A percentile compares a stretch with the other conserved stretches of the same genome.
Conservation (phyloP, 2,888 invertebrate genomes). For the Epinotia ramella region DNA sequence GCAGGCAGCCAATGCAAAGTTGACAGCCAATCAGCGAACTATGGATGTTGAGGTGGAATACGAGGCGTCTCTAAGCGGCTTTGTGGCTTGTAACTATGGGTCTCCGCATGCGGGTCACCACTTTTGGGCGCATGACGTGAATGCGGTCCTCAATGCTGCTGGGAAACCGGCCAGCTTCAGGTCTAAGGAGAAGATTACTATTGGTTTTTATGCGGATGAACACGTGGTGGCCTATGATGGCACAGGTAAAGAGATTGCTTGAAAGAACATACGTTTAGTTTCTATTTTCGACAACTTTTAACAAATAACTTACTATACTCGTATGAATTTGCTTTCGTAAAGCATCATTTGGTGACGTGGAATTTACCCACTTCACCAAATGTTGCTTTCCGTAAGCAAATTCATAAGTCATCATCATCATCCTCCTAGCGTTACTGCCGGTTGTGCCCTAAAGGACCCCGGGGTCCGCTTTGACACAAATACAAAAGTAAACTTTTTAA, state of each 20-base stretch:
- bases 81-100: conserved; percentile 31
- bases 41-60: conserved; percentile 40
- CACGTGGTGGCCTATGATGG: conserved; percentile 14
- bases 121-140: conserved; percentile 37
- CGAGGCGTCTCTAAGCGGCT: conserved; percentile 33
- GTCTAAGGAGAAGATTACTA: conserved; percentile 17
- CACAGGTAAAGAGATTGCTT: background rate
- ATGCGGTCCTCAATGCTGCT: conserved; percentile 21
- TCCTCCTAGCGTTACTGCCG: too few species aligned
- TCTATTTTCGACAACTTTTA: too few species aligned
- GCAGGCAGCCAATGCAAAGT: conserved; percentile 12
- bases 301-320: too few species aligned
- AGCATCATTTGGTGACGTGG: too few species aligned
- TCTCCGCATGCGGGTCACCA: conserved; percentile 29
- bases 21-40: conserved; percentile 27
- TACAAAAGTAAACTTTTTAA: too few species aligned
- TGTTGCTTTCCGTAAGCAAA: too few species aligned
- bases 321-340: too few species aligned
- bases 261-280: background rate
- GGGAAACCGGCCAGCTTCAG: conserved; percentile 6
- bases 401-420: too few species aligned
- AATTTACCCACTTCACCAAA: too few species aligned
- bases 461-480: too few species aligned
- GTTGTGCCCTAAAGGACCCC: too few species aligned
- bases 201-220: conserved; percentile 34